These are phyloP conservation scores for Papilio polyxenes DNA, from an alignment of 1,140 invertebrate species.

Conservation along the genomic window DNA sequence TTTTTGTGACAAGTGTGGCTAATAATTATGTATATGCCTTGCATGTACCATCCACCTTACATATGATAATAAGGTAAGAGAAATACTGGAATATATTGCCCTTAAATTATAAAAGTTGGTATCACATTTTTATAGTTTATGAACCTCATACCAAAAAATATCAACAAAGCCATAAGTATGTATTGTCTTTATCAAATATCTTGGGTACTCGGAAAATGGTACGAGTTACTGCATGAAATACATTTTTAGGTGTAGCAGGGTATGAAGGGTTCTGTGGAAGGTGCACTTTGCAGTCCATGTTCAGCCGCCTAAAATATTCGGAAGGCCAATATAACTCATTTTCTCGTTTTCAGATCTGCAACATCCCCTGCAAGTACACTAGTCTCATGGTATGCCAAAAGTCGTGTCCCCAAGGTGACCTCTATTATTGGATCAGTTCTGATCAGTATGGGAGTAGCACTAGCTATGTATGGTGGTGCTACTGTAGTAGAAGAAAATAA, in stretches of 20 bases:
- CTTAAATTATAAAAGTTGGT: neutral
- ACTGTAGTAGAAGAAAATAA: slow-evolving; percentile 57
- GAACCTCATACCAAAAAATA: too few relatives aligned
- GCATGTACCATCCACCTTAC: slow-evolving; percentile 75
- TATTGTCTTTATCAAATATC: too few relatives aligned
- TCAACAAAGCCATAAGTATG: too few relatives aligned
- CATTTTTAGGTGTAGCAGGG: too few relatives aligned
- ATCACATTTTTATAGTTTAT: too few relatives aligned
- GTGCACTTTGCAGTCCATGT: too few relatives aligned
- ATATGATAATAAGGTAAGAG: slow-evolving; percentile 76
- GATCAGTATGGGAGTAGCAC: slow-evolving; percentile 65
- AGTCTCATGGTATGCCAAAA: slow-evolving; percentile 69
- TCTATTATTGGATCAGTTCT: slow-evolving; percentile 69
- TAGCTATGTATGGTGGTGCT: slow-evolving; percentile 72
- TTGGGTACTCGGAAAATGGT: too few relatives aligned
- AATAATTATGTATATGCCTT: slow-evolving; percentile 78
- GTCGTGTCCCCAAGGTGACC: slow-evolving; percentile 60
- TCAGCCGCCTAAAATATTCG: too few relatives aligned
- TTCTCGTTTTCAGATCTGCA: slow-evolving; percentile 63
- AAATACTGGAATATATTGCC: neutral
- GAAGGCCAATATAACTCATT: neutral
- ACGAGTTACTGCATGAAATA: too few relatives aligned
- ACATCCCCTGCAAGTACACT: slow-evolving; percentile 73
- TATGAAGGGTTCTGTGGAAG: too few relatives aligned
- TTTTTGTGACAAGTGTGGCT: slow-evolving; percentile 72